Percentiles rank a stretch among this genome's conserved stretches.
phyloP scores from a whole-genome alignment of 2,113 vertebrate genomes.

The Malurus alboscapulatus region DNA sequence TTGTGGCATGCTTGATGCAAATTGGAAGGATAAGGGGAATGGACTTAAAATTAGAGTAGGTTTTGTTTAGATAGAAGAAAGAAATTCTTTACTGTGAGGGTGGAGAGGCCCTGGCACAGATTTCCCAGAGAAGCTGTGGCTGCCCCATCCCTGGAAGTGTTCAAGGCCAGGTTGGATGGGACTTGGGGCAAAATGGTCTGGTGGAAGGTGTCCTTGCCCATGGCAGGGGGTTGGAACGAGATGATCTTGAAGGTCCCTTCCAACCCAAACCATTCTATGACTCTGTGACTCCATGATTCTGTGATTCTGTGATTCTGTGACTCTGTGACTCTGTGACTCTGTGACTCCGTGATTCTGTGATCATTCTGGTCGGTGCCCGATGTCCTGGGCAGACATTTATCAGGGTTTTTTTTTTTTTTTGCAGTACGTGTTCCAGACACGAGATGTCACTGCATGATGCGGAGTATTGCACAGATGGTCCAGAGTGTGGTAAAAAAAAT shows the following conservation, averaged over 20 bases:
- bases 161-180: rapidly evolving
- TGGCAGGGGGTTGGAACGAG: neutral
- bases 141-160: neutral
- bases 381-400: neutral
- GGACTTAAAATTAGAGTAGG: neutral
- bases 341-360: neutral
- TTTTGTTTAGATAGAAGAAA: neutral
- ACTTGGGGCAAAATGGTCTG: neutral
- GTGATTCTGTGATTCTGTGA: neutral
- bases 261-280: neutral
- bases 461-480: neutral
- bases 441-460: conserved; percentile 50
- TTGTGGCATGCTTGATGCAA: neutral
- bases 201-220: neutral
- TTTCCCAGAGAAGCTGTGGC: rapidly evolving
- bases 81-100: rapidly evolving
- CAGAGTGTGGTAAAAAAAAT: neutral
- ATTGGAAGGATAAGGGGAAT: neutral
- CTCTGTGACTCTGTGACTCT: neutral
- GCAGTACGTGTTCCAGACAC: conserved; percentile 16
- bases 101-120: neutral
- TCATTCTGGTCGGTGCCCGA: neutral
- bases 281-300: neutral
- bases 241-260: neutral
- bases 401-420: neutral